Evolutionary conservation across 2,113 vertebrate genomes (phyloP).

Genomic region (Rhea pennata): DNA sequence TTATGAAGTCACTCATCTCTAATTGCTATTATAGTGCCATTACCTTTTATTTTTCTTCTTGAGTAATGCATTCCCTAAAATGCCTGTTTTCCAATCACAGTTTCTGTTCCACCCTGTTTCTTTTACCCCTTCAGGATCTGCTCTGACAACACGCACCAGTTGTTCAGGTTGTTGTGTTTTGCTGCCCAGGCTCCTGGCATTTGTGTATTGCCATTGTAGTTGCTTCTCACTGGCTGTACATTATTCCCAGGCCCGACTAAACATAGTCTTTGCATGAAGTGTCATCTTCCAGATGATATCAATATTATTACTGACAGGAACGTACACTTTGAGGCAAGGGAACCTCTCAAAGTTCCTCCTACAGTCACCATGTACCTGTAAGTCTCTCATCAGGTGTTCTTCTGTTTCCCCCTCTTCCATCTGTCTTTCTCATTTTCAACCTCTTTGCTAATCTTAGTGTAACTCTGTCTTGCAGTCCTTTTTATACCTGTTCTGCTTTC

Average conservation of each 20-base stretch:
- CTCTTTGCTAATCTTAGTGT: not conserved
- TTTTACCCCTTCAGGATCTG: not conserved
- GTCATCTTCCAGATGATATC: not conserved
- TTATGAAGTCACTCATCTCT: not conserved
- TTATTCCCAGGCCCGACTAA: not conserved
- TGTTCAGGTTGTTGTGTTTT: not conserved
- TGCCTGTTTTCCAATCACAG: not conserved
- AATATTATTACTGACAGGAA: not conserved
- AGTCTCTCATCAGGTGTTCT: not conserved
- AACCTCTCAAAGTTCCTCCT: not conserved
- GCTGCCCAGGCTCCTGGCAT: not conserved
- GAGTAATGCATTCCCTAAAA: not conserved
- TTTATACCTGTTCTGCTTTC: not conserved
- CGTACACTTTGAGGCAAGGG: fast-evolving
- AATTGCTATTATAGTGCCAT: not conserved
- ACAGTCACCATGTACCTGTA: not conserved
- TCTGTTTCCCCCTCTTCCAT: not conserved
- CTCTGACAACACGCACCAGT: conserved; percentile 14
- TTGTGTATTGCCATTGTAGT: not conserved
- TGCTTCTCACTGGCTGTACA: not conserved
- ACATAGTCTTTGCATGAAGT: not conserved
- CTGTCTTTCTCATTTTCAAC: not conserved
- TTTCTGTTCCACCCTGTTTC: not conserved
- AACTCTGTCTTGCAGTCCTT: not conserved
- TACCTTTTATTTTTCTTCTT: not conserved